Base-by-base conservation (phyloP, 2,113 vertebrate species). In the Misgurnus anguillicaudatus region DNA sequence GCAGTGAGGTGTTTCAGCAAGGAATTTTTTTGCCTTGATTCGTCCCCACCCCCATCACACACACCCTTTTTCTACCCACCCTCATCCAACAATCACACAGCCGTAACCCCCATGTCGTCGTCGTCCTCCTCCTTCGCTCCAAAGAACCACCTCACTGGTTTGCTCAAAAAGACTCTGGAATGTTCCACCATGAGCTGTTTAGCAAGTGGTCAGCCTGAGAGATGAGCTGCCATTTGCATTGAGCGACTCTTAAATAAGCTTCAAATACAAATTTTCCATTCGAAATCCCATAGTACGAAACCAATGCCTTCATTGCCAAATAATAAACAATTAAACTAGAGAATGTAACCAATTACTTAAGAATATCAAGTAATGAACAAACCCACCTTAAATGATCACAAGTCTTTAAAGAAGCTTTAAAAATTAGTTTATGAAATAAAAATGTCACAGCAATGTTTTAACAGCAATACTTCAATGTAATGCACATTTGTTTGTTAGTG, bases 1-100 rank as follows among this genome's bases (percentile, higher is more conserved):
- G 89, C 86, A 86, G 82, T 85, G 89, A 91, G 90, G 90, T 91
- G 91, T 92, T 91, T 91, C 87, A 83, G 84, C 41, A 67, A 91
- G 89, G 90, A 91, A 91, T 92, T 89, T 89, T 48, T 87, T 85
- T 85, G 78, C 75, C 83, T 81, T 2, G 80, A 83, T 84, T 78
- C 80, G 57, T 73, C 53, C 79, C 86, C 86, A 85, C 81, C 63
- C 68, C 84, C 80, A 75, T 83, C 81, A 71, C 79, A 73, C 84
- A 57, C 81, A 11, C 62, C 17, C n/a, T 74, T 80, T 42, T 72
- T 14, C 70, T 69, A 31, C 77, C 24, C 24, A 79, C 88, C 82
- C 78, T 68, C 68, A 85, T 83, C 79, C 85, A 87, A 89, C 88
- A 87, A 86, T 86, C 87, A 82, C 86, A 86, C 21, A 79, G 55